phyloP scores from a whole-genome alignment of 2,113 vertebrate species.

The Catagonus wagneri region DNA sequence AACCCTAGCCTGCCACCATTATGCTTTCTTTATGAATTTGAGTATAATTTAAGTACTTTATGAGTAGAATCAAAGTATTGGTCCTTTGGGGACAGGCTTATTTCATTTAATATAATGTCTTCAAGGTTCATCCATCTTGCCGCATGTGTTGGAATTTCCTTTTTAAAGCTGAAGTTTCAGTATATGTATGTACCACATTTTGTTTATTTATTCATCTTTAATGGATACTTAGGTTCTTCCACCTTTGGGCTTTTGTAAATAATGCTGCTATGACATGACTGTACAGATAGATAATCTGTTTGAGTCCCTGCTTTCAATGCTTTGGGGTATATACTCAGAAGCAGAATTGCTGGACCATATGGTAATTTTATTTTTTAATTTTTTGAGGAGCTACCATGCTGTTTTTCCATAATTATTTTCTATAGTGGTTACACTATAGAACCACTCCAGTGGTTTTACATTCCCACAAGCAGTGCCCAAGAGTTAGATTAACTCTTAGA shows the following conservation, averaged over 20 bases:
- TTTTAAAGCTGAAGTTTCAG: too few relatives aligned
- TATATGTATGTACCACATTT: too few relatives aligned
- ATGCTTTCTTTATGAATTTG: not conserved
- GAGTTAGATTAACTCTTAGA: not conserved
- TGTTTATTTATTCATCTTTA: too few relatives aligned
- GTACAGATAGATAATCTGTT: not conserved
- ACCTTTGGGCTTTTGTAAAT: not conserved
- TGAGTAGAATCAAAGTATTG: too few relatives aligned
- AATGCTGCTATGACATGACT: not conserved
- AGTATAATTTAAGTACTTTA: too few relatives aligned
- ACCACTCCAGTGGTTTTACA: not conserved
- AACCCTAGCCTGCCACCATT: not conserved
- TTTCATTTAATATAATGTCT: too few relatives aligned
- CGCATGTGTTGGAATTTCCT: too few relatives aligned
- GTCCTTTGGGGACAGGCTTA: too few relatives aligned
- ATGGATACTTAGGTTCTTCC: too few relatives aligned
- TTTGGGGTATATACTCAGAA: not conserved
- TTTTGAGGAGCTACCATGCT: not conserved
- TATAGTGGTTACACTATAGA: not conserved
- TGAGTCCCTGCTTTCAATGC: not conserved
- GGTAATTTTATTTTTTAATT: not conserved
- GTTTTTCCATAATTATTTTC: not conserved
- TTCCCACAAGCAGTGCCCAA: not conserved
- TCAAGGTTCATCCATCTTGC: too few relatives aligned
- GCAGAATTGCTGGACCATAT: slow-evolving; percentile 7